Evolutionary conservation across 2,888 invertebrate species (phyloP).

Genomic region (Polia nebulosa): DNA sequence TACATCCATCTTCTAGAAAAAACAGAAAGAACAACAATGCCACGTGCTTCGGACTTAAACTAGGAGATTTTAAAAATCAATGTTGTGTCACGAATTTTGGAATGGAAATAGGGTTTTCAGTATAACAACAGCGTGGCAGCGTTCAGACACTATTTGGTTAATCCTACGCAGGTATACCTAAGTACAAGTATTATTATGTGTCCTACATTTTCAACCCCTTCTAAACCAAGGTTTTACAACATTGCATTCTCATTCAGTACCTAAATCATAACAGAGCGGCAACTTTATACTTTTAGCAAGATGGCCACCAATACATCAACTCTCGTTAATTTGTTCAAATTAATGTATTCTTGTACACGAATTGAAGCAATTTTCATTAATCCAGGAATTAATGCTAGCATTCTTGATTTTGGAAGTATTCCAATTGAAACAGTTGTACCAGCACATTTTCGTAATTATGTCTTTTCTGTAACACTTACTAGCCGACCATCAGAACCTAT

Average conservation of each 20-base stretch:
- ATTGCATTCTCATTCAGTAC: constrained; percentile 7
- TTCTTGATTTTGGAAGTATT: constrained; percentile 85
- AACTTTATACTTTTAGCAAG: constrained; percentile 12
- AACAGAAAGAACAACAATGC: neutral
- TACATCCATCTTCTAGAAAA: neutral
- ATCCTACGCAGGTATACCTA: no score
- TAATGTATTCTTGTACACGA: constrained; percentile 68
- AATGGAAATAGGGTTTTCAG: neutral
- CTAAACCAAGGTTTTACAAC: neutral
- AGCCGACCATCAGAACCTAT: constrained; percentile 81
- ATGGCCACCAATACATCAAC: constrained; percentile 35
- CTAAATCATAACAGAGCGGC: constrained; percentile 3
- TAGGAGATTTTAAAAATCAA: neutral
- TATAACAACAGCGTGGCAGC: neutral
- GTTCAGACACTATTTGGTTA: neutral
- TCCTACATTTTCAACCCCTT: neutral
- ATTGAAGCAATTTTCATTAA: constrained; percentile 83
- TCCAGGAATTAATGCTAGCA: constrained; percentile 85
- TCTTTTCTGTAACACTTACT: constrained; percentile 83
- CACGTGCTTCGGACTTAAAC: neutral
- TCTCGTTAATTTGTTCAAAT: constrained; percentile 66
- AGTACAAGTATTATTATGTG: neutral
- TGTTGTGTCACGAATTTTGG: neutral
- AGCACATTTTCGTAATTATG: constrained; percentile 85
- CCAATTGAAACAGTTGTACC: constrained; percentile 86